Evolutionary conservation across 1,140 invertebrate genomes (phyloP).

Genomic region (Meteorus sp.): DNA sequence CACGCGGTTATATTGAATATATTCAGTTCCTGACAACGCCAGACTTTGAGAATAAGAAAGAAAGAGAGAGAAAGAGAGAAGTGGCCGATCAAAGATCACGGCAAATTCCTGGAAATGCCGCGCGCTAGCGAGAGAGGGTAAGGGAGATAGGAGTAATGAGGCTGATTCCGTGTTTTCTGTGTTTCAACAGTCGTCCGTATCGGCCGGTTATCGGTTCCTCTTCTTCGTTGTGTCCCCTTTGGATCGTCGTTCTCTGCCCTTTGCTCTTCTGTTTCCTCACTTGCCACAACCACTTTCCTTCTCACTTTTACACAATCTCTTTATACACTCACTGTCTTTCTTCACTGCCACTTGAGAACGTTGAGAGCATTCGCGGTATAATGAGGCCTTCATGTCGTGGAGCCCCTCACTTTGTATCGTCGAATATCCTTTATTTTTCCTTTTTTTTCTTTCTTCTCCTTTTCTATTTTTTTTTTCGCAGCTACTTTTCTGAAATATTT

Average conservation of each 20-base stretch:
- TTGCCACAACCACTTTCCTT: constrained; percentile 7
- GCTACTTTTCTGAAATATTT: neutral
- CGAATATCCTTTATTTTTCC: constrained; percentile 16
- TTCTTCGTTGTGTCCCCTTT: constrained; percentile 30
- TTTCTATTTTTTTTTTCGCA: constrained; percentile 28
- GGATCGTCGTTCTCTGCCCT: constrained; percentile 5
- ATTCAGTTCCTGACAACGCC: neutral
- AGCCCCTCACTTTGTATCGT: constrained; percentile 35
- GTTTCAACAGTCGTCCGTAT: constrained; percentile 47
- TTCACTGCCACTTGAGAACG: neutral
- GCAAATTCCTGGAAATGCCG: constrained; percentile 51
- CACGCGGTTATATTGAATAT: constrained; percentile 19
- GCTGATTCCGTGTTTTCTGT: constrained; percentile 53
- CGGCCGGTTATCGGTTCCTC: constrained; percentile 46
- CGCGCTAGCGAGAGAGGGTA: constrained; percentile 26
- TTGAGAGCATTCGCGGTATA: constrained; percentile 34
- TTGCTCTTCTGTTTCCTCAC: neutral
- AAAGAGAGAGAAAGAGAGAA: constrained; percentile 34
- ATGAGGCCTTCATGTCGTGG: constrained; percentile 50
- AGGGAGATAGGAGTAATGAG: constrained; percentile 55
- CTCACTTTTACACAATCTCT: constrained; percentile 20
- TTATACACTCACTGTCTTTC: neutral
- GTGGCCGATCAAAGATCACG: constrained; percentile 50
- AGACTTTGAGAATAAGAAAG: neutral
- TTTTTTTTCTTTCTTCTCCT: constrained; percentile 14